Evolutionary conservation across 2,113 vertebrate species (phyloP), one percentile per base, ranked within the genome.

Genomic region (Nyctereutes procyonoides): DNA sequence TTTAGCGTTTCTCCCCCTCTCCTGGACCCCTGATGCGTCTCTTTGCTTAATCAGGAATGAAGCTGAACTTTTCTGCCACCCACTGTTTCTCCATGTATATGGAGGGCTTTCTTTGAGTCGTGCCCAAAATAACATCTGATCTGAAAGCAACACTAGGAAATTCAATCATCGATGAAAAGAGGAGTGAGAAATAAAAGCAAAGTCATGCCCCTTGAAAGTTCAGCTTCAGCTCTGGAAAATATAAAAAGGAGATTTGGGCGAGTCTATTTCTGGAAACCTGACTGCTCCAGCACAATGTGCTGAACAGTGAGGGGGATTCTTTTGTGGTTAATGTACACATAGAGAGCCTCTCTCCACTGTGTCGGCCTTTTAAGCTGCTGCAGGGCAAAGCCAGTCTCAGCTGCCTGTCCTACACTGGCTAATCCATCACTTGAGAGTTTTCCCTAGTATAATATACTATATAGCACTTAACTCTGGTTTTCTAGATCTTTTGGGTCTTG

Each of bases 241-340:
- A 88, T 48, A 97, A 94, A 93, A 94, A 88, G 83, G 73, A 30
- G 96, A 63, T 93, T 20, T 20, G 93, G 94, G 38, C 2, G 53
- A 96, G 32, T 97, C 90, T 98, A 90, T 98, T 98, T 98, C 96
- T 97, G 97, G 98, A 93, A 90, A 63, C 83, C 30, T 15, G 69
- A 79, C 16, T 6, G 95, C 90, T 94, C 58, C 53, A 80, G 35
- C 85, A 95, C 96, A 97, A 95, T 94, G 67, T 43, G 56, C 51
- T 74, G 77, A 98, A 93, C 90, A 92, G 88, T 84, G n/a, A n/a
- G 97, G 95, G 83, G 98, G 96, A 96, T 80, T 81, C 88, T 98
- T 97, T 86, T 89, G 94, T 91, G 90, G 73, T 35, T 96, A 93
- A 88, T 56, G 83, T 65, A 69, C 86, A 56, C 48, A 51, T 56